Conservation (phyloP, 1,140 invertebrate genomes). For the Drosophila kanapiae region DNA sequence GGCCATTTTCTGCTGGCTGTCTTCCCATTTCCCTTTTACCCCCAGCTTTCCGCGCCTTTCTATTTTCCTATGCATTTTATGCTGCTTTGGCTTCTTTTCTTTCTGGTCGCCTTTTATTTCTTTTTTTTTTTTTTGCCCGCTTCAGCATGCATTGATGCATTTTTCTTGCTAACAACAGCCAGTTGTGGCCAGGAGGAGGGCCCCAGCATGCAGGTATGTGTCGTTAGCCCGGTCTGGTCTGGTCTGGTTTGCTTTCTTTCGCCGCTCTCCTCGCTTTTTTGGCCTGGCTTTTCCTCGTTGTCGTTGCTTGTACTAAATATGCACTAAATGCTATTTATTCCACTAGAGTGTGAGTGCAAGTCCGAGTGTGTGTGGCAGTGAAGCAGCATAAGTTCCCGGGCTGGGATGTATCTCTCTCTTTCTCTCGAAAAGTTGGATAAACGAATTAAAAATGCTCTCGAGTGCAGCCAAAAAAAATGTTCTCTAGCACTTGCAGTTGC, state of each 20-base stretch:
- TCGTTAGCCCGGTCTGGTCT: slow-evolving; percentile 39
- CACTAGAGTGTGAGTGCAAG: slow-evolving; percentile 15
- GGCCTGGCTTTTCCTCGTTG: slow-evolving; percentile 63
- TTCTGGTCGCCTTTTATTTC: slow-evolving; percentile 17
- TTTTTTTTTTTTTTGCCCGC: slow-evolving; percentile 23
- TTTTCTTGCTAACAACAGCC: slow-evolving; percentile 77
- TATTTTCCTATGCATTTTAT: slow-evolving; percentile 65
- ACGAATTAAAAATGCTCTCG: slow-evolving; percentile 35
- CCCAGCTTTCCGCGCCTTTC: slow-evolving; percentile 46
- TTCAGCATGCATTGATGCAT: slow-evolving; percentile 77
- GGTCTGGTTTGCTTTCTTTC: slow-evolving; percentile 49
- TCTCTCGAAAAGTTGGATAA: slow-evolving; percentile 18
- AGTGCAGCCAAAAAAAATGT: not conserved
- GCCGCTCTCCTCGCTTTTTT: slow-evolving; percentile 49
- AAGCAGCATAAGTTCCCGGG: slow-evolving; percentile 31
- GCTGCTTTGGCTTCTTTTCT: slow-evolving; percentile 71
- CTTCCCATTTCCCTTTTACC: slow-evolving; percentile 14
- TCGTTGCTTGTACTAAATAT: slow-evolving; percentile 70
- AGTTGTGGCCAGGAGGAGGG: slow-evolving; percentile 11
- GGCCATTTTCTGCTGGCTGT: slow-evolving; percentile 73
- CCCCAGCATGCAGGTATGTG: slow-evolving; percentile 55
- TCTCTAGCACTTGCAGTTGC: not conserved
- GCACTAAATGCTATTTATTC: slow-evolving; percentile 80
- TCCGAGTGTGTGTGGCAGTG: slow-evolving; percentile 10
- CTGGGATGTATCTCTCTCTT: slow-evolving; percentile 16